A percentile compares a stretch with the other conserved stretches of the same genome.
Conservation (phyloP, 2,888 invertebrate genomes). For the Acronicta alni region DNA sequence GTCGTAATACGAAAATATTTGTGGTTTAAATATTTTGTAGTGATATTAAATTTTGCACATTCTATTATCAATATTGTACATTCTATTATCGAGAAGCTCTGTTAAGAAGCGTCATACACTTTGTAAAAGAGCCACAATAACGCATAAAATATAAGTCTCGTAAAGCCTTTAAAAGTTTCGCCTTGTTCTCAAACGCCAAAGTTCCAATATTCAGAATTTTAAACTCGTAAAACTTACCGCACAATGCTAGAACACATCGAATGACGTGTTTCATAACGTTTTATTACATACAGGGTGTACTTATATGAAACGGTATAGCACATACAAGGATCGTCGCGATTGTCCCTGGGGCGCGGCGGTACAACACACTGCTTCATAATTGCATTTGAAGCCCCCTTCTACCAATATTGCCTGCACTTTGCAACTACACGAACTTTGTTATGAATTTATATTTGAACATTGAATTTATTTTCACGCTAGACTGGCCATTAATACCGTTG, state of each 20-base stretch:
- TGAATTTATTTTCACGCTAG: conserved; percentile 27
- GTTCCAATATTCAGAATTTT: conserved; percentile 28
- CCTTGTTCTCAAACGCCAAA: conserved; percentile 9
- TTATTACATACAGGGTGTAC: conserved; percentile 36
- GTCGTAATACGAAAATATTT: too few species aligned
- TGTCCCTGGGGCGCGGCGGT: conserved; percentile 68
- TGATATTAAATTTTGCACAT: too few species aligned
- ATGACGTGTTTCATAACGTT: conserved; percentile 36
- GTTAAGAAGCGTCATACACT: too few species aligned
- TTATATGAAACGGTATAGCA: conserved; percentile 48
- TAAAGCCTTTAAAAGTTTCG: background rate
- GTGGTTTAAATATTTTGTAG: too few species aligned
- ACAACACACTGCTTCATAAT: conserved; percentile 77
- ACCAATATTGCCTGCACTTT: conserved; percentile 74
- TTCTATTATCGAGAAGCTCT: too few species aligned
- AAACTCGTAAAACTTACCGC: conserved; percentile 29
- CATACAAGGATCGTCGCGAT: conserved; percentile 55
- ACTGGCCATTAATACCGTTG: conserved; percentile 20
- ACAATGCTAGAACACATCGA: conserved; percentile 16
- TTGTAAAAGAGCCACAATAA: background rate
- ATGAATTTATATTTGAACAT: conserved; percentile 46
- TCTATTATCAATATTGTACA: too few species aligned
- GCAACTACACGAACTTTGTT: conserved; percentile 56
- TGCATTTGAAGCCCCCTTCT: conserved; percentile 79
- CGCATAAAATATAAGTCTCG: background rate